Conservation (phyloP, 35 echinoderm and acorn worm genomes). For the Amphiura filiformis region DNA sequence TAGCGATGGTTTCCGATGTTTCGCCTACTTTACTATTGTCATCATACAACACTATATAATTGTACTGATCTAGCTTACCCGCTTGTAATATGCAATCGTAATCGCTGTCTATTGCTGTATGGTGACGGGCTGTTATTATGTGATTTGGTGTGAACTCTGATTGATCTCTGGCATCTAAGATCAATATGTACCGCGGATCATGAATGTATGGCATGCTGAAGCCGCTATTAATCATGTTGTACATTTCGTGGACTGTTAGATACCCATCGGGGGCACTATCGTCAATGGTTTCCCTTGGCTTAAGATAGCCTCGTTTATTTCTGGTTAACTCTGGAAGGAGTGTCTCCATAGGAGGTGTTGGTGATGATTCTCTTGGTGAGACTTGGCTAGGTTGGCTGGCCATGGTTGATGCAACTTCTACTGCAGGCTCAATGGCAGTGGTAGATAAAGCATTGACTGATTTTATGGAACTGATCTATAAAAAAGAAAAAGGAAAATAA, state of each 20-base stretch:
- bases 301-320: neutral
- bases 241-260: conserved; percentile 60
- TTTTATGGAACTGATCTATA: too few relatives aligned
- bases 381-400: too few relatives aligned
- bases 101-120: conserved; percentile 72
- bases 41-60: conserved; percentile 73
- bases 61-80: conserved; percentile 48
- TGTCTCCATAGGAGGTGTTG: neutral
- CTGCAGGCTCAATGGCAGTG: too few relatives aligned
- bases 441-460: too few relatives aligned
- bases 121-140: conserved; percentile 70
- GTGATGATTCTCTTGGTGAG: too few relatives aligned
- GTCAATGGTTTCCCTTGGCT: neutral
- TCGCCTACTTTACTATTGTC: conserved; percentile 39
- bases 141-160: conserved; percentile 37
- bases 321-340: neutral
- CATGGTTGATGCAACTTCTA: too few relatives aligned
- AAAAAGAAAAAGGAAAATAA: too few relatives aligned
- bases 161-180: conserved; percentile 65
- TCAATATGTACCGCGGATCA: conserved; percentile 64
- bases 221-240: conserved; percentile 72
- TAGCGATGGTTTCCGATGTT: neutral
- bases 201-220: conserved; percentile 66
- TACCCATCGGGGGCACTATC: conserved; percentile 38
- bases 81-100: conserved; percentile 56